These are phyloP conservation scores for Thelaira solivaga DNA, from an alignment of 2,888 invertebrate species.

Conservation along the genomic window DNA sequence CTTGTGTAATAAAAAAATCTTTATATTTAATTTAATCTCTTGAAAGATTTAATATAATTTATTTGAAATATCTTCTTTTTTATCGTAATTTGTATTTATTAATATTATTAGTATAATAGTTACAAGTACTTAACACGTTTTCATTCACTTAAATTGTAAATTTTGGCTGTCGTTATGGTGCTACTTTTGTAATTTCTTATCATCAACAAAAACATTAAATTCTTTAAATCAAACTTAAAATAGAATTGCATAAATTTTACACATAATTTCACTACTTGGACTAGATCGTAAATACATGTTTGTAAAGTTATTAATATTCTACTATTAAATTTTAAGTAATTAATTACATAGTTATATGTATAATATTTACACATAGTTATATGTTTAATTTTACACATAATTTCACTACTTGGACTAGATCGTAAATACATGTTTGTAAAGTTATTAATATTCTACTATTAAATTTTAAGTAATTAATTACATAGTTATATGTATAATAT, in stretches of 20 bases:
- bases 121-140: conserved; percentile 52
- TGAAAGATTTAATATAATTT: conserved; percentile 18
- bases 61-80: conserved; percentile 45
- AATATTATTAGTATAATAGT: conserved; percentile 12
- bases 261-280: conserved; percentile 54
- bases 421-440: conserved; percentile 25
- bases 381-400: conserved; percentile 53
- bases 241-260: conserved; percentile 49
- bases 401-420: conserved; percentile 53
- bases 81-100: conserved; percentile 3
- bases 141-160: conserved; percentile 33
- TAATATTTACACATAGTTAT: no score
- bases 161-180: not conserved
- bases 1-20: no score
- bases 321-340: not conserved
- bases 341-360: not conserved
- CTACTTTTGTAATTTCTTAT: conserved; percentile 11
- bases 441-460: no score
- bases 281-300: conserved; percentile 40
- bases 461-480: not conserved
- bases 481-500: not conserved
- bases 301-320: no score
- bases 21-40: not conserved
- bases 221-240: conserved; percentile 35
- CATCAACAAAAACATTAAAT: conserved; percentile 18